phyloP scores from a whole-genome alignment of 2,888 invertebrate genomes.

The Caenorhabditis zanzibari region DNA sequence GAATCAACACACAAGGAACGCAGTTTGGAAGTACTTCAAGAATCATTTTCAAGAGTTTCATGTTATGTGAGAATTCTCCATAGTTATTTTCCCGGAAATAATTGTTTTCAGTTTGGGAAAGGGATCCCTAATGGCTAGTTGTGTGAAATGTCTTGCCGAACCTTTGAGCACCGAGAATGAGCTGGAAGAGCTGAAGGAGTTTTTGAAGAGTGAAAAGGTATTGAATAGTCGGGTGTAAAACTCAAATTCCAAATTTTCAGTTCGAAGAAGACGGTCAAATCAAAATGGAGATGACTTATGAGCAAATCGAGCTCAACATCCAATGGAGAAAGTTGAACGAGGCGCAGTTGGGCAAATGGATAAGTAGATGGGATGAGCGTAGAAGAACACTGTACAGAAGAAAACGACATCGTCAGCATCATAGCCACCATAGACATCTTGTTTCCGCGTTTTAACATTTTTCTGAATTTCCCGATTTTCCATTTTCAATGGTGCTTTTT shows the following conservation, averaged over 20 bases:
- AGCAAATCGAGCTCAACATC: conserved; percentile 77
- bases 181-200: conserved; percentile 69
- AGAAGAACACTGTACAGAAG: conserved; percentile 54
- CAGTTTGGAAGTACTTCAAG: conserved; percentile 75
- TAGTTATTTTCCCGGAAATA: background rate
- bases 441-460: conserved; percentile 16
- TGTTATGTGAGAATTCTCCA: conserved; percentile 52
- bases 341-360: conserved; percentile 67
- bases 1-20: conserved; percentile 63
- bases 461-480: background rate
- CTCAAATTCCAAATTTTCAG: conserved; percentile 32
- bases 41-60: conserved; percentile 69
- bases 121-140: conserved; percentile 68
- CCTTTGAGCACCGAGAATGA: conserved; percentile 73
- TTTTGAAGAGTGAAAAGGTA: conserved; percentile 85
- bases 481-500: conserved; percentile 8
- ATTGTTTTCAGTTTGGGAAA: conserved; percentile 69
- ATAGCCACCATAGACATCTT: conserved; percentile 27
- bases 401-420: conserved; percentile 43
- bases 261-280: conserved; percentile 66
- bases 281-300: conserved; percentile 74
- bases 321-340: conserved; percentile 78
- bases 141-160: conserved; percentile 72
- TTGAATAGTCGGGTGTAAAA: too few relatives aligned
- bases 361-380: conserved; percentile 68